Evolutionary conservation across 1,140 invertebrate genomes (phyloP).

Genomic region (Asbolus verrucosus): DNA sequence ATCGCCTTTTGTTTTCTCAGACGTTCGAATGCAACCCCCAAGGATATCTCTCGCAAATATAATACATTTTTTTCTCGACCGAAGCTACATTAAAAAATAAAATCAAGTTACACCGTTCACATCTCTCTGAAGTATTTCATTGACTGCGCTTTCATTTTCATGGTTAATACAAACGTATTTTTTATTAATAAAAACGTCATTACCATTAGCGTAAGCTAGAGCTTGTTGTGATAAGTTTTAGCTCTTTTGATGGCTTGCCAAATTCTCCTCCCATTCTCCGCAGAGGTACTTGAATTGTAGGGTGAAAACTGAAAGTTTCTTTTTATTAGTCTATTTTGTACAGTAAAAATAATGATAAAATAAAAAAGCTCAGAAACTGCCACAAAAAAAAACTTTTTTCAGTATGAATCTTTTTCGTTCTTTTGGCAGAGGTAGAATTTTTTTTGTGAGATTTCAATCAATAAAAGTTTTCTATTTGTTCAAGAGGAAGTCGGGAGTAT

Average conservation of each 20-base stretch:
- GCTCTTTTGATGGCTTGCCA: constrained; percentile 25
- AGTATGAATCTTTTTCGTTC: background rate
- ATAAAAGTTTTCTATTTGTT: no score
- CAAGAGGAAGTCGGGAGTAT: no score
- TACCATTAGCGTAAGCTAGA: constrained; percentile 7
- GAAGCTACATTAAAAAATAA: background rate
- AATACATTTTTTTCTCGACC: constrained; percentile 10
- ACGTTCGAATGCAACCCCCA: constrained; percentile 8
- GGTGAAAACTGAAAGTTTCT: constrained; percentile 4
- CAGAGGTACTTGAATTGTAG: constrained; percentile 5
- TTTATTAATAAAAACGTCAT: background rate
- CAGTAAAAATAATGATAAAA: background rate
- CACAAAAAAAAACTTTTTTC: constrained; percentile 2
- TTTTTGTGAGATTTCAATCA: no score
- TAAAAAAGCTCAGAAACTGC: background rate
- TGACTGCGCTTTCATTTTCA: no score
- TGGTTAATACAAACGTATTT: no score
- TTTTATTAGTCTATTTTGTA: constrained; percentile 3
- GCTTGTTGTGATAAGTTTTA: constrained; percentile 5
- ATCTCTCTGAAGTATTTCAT: background rate
- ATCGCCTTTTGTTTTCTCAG: constrained; percentile 24
- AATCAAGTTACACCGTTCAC: no score
- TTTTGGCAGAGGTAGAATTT: no score
- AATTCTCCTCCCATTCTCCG: constrained; percentile 10
- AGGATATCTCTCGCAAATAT: constrained; percentile 13